Evolutionary conservation across 1,140 invertebrate genomes (phyloP).

Genomic region (Nebria ingens): DNA sequence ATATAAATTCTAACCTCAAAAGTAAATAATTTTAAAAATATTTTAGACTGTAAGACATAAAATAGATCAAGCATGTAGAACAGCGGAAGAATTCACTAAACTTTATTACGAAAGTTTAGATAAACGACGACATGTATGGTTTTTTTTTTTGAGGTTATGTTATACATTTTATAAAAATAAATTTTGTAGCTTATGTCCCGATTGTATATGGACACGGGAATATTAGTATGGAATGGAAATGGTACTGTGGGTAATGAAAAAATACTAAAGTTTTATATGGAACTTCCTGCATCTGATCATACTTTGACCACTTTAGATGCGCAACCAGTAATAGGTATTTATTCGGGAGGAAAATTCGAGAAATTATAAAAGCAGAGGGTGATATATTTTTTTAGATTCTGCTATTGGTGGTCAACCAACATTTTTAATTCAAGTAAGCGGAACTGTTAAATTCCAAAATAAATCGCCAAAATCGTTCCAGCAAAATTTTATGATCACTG

Average conservation of each 20-base stretch:
- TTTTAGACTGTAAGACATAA: constrained; percentile 34
- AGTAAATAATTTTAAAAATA: too few species aligned
- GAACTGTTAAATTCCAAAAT: constrained; percentile 56
- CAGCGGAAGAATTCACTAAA: constrained; percentile 71
- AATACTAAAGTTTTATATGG: constrained; percentile 68
- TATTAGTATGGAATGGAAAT: constrained; percentile 81
- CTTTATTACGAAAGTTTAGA: constrained; percentile 74
- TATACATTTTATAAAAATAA: constrained; percentile 13
- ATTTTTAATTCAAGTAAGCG: constrained; percentile 63
- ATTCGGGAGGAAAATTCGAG: not conserved
- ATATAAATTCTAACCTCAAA: too few species aligned
- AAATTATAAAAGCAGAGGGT: not conserved
- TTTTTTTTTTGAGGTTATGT: constrained; percentile 13
- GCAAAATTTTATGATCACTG: constrained; percentile 73
- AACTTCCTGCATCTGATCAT: constrained; percentile 62
- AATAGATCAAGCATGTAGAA: constrained; percentile 62
- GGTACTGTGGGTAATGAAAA: constrained; percentile 56
- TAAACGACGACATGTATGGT: constrained; percentile 65
- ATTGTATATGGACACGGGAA: constrained; percentile 67
- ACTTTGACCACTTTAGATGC: constrained; percentile 60
- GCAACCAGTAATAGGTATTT: constrained; percentile 59
- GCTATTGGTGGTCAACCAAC: constrained; percentile 56
- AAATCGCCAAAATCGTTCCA: constrained; percentile 56
- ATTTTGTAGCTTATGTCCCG: constrained; percentile 54
- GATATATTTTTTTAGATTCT: constrained; percentile 23